Evolutionary conservation across 2,888 invertebrate genomes (phyloP), one percentile per base, ranked within the genome.

Genomic region (Lymantria monacha): DNA sequence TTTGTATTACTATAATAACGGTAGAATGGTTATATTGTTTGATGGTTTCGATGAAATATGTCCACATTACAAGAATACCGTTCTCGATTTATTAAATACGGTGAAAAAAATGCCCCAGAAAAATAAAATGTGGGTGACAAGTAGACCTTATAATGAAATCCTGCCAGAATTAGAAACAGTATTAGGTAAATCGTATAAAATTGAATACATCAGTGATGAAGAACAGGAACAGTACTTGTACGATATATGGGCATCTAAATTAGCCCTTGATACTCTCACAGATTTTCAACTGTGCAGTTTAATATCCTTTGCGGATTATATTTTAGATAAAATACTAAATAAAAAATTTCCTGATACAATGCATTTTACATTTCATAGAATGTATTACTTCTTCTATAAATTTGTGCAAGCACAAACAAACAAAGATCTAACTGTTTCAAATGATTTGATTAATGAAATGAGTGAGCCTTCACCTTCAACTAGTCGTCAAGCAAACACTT

Each of bases 131-230:
- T 59, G 59, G 59, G 44, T 66, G 0, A 57, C 67, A 0, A 66
- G 59, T 30, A 54, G 66, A n/a, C 53, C 63, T 7, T 66, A 66
- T 30, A 49, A 47, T 11, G 49, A 59, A 46, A 46, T 61, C 0
- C 50, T 51, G 43, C 36, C 48, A 3, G 51, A 42, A 37, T 52
- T 66, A 38, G 42, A 58, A 10, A 42, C 5, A 7, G 51, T 52
- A 3, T 57, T 66, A n/a, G 55, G 57, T 7, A 40, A 30, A 14
- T 40, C 45, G 1, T 57, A 49, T 44, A 44, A 48, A 30, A 38
- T 66, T 11, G 40, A 47, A 37, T 44, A 41, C 7, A 54, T 66
- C 0, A n/a, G 44, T 11, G 36, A 37, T 0, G 7, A 3, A 0
- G 61, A 66, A 14, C 44, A n/a, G 36, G 22, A 46, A 11, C 14